Evolutionary conservation across 2,113 vertebrate genomes (phyloP).

Genomic region (Centropus bengalensis): DNA sequence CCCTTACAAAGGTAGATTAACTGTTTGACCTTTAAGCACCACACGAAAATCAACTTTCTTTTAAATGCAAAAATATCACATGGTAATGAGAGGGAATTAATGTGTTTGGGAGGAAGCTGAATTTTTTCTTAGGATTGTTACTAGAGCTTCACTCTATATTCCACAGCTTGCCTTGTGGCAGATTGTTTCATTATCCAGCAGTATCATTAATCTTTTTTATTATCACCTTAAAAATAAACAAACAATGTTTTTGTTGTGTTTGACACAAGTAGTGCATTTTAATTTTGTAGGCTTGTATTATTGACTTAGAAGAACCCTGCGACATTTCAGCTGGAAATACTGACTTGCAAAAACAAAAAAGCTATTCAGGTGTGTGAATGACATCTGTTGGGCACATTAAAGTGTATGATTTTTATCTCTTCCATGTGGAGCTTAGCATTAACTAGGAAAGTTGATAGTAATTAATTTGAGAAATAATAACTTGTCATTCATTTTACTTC

Average conservation of each 20-base stretch:
- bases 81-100: slow-evolving; percentile 60
- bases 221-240: slow-evolving; percentile 84
- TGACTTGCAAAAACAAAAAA: slow-evolving; percentile 61
- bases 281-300: slow-evolving; percentile 75
- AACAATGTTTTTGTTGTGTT: slow-evolving; percentile 81
- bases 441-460: slow-evolving; percentile 62
- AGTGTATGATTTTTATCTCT: slow-evolving; percentile 64
- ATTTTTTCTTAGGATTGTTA: slow-evolving; percentile 22
- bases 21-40: slow-evolving; percentile 62
- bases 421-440: slow-evolving; percentile 54
- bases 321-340: slow-evolving; percentile 69
- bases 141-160: slow-evolving; percentile 69
- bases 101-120: slow-evolving; percentile 31
- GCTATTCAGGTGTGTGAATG: slow-evolving; percentile 54
- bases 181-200: slow-evolving; percentile 82
- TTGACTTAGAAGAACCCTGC: slow-evolving; percentile 60
- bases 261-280: slow-evolving; percentile 82
- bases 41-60: slow-evolving; percentile 65
- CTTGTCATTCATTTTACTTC: slow-evolving; percentile 40
- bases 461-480: slow-evolving; percentile 68
- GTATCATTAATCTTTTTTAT: slow-evolving; percentile 83
- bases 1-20: slow-evolving; percentile 65
- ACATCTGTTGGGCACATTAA: slow-evolving; percentile 75
- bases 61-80: slow-evolving; percentile 66
- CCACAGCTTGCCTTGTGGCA: slow-evolving; percentile 70